Evolutionary conservation across 2,888 invertebrate species (phyloP).

Genomic region (Camponotus fellah): DNA sequence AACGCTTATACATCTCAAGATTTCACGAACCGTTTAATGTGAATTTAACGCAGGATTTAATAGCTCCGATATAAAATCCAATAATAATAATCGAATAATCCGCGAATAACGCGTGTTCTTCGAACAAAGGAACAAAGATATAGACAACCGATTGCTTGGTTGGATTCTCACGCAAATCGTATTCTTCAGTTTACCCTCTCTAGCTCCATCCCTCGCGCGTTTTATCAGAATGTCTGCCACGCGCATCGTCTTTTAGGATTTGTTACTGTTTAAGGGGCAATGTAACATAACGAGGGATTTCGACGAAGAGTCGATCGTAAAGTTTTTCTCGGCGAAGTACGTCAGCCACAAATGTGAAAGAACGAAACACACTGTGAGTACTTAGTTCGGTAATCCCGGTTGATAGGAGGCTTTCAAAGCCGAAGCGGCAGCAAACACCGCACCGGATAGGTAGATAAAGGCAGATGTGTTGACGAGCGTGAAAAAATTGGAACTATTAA

Average conservation of each 20-base stretch:
- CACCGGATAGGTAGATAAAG: conserved; percentile 28
- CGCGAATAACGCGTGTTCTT: conserved; percentile 13
- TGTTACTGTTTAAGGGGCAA: conserved; percentile 59
- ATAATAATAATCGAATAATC: conserved; percentile 25
- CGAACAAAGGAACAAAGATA: neutral
- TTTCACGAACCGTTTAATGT: neutral
- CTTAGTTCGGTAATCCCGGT: conserved; percentile 76
- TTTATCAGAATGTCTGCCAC: conserved; percentile 57
- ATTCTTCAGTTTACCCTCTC: conserved; percentile 29
- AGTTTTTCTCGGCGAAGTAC: conserved; percentile 61
- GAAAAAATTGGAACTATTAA: conserved; percentile 38
- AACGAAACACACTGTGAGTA: conserved; percentile 74
- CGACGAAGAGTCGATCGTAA: conserved; percentile 70
- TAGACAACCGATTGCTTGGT: neutral
- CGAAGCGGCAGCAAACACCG: conserved; percentile 40
- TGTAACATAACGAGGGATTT: conserved; percentile 63
- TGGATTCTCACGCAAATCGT: conserved; percentile 43
- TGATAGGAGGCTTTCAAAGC: conserved; percentile 68
- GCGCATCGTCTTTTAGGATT: conserved; percentile 49
- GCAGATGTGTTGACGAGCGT: conserved; percentile 27
- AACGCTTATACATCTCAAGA: neutral
- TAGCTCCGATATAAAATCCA: conserved; percentile 10
- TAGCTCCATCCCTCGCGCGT: conserved; percentile 55
- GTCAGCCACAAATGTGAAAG: conserved; percentile 53
- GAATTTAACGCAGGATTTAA: conserved; percentile 22